phyloP scores from a whole-genome alignment of 2,797 vertebrate species.

The Ctenochaetus hawaiiensis region DNA sequence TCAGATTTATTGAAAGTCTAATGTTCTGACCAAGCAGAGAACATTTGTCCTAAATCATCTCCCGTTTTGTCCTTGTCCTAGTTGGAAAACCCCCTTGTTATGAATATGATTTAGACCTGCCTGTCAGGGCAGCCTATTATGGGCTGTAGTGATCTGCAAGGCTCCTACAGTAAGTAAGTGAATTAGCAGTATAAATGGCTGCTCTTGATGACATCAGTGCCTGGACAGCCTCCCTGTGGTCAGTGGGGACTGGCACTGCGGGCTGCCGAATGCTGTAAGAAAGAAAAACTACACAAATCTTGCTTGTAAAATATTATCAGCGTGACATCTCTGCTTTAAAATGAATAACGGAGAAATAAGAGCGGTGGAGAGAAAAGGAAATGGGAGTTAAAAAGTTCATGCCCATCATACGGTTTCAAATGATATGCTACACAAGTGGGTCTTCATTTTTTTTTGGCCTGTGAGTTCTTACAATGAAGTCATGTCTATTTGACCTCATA shows the following conservation, averaged over 20 bases:
- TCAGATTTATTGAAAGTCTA: conserved; percentile 11
- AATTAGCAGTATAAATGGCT: conserved; percentile 66
- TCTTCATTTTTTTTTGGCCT: conserved; percentile 16
- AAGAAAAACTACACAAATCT: conserved; percentile 58
- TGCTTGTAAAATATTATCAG: conserved; percentile 59
- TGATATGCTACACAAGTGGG: conserved; percentile 1
- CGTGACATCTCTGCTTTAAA: conserved; percentile 40
- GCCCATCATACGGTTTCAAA: conserved; percentile 14
- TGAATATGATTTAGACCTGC: conserved; percentile 51
- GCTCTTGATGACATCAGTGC: conserved; percentile 71
- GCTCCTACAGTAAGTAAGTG: conserved; percentile 45
- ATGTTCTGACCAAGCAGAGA: conserved; percentile 11
- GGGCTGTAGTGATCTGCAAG: conserved; percentile 40
- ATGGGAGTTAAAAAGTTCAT: conserved; percentile 5
- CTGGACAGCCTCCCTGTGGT: conserved; percentile 72
- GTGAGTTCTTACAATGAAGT: conserved; percentile 42
- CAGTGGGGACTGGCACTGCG: conserved; percentile 68
- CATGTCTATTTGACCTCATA: conserved; percentile 53
- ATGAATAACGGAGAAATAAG: conserved; percentile 7
- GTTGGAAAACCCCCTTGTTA: conserved; percentile 49
- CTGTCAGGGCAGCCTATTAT: conserved; percentile 50
- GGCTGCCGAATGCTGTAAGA: conserved; percentile 56
- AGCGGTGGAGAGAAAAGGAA: conserved; percentile 10
- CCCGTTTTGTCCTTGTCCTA: conserved; percentile 27
- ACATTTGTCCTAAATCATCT: conserved; percentile 18